Conservation (phyloP, 2,113 vertebrate species). For the Macroglossus sobrinus region DNA sequence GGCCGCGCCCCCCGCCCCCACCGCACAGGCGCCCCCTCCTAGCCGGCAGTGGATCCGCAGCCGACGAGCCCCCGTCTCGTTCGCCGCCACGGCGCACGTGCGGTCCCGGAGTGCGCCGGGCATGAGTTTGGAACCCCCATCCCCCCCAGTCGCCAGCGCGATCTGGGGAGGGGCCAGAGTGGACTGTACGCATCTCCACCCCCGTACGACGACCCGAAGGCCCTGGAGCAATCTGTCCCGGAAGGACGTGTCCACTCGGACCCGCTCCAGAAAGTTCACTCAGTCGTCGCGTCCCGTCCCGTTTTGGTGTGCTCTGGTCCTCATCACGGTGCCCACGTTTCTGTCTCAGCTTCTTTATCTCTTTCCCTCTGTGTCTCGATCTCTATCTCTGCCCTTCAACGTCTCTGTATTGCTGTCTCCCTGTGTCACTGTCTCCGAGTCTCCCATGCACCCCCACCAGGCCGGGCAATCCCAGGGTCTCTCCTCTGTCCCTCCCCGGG, state of each 20-base stretch:
- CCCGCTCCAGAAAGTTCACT: constrained; percentile 72
- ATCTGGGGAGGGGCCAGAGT: background rate
- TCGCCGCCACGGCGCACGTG: constrained; percentile 64
- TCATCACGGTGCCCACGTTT: background rate
- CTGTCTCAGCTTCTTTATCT: background rate
- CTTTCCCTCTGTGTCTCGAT: background rate
- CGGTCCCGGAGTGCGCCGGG: constrained; percentile 46
- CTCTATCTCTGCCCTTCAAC: background rate
- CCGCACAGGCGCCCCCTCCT: constrained; percentile 66
- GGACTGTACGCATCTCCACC: background rate
- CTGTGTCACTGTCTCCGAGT: background rate
- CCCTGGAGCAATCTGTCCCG: background rate
- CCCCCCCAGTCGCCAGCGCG: background rate
- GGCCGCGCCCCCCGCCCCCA: constrained; percentile 66
- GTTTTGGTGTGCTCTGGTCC: constrained; percentile 19
- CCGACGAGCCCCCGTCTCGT: background rate
- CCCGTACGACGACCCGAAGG: background rate
- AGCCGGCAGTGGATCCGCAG: constrained; percentile 36
- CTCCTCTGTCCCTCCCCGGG: background rate
- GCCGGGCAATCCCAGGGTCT: background rate
- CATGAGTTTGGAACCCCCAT: constrained; percentile 20
- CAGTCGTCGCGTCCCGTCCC: constrained; percentile 46
- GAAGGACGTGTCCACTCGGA: constrained; percentile 62
- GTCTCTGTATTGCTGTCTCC: background rate
- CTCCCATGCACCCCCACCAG: background rate